Base-by-base conservation (phyloP, 2,888 invertebrate genomes). In the Tipula unca region DNA sequence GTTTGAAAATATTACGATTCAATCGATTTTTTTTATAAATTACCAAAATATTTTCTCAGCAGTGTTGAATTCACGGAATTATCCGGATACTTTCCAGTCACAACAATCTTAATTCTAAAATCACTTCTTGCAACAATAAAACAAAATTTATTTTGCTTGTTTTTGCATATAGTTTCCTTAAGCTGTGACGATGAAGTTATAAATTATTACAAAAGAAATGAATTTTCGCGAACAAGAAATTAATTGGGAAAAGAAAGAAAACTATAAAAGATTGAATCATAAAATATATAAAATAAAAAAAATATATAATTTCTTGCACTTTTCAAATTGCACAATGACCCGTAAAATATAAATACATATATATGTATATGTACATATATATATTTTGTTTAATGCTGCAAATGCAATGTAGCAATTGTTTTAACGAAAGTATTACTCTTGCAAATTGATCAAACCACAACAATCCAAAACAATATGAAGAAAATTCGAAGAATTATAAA, bases 261-360 rank as follows among this genome's bases (percentile, higher is more conserved):
- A 69, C 25, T 69, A 25, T 83, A 32, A 83, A 29, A 83, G 32
- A 83, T 32, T 32, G 35, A 32, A 83, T 83, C 83, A 32, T 83
- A 32, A 83, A 83, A 83, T 83, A 8, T 83, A 83, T 83, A 32
- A 32, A 83, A 32, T n/a, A 17, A 14, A 29, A 32, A 32, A 29
- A 32, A 83, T n/a, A 83, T 29, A 83, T 83, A 83, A 32, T 83
- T 83, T 83, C 17, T 83, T 83, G 83, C 83, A 83, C 83, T 83
- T 83, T 83, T 83, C 83, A 35, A 32, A 83, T 83, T 83, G 83
- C 83, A 29, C 83, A 83, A 83, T 83, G 83, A 83, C 83, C 83
- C 83, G 83, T 83, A 83, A 83, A 83, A 83, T 83, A 17, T 83
- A 83, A 17, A 25, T 82, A 25, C 3, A 29, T 83, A 17, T 29